Conservation (phyloP, 2,888 invertebrate species). For the Tipula vernalis region DNA sequence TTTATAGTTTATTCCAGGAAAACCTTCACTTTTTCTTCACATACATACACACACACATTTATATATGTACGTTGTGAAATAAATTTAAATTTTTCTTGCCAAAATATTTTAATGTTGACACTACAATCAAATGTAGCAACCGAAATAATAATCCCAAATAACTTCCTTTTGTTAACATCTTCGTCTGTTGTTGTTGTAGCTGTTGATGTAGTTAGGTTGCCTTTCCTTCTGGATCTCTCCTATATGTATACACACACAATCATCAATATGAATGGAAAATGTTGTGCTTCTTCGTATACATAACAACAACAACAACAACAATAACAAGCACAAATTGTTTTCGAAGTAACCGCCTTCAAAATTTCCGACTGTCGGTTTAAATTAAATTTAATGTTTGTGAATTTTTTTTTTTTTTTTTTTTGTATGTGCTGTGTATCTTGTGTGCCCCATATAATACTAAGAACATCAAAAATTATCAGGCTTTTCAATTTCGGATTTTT, state of each 20-base stretch:
- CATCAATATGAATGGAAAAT: not conserved
- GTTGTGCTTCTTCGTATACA: not conserved
- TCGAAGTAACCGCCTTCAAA: not conserved
- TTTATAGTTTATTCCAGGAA: not conserved
- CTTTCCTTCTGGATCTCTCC: not conserved
- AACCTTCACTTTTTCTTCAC: not conserved
- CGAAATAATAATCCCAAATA: not conserved
- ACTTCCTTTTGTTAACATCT: not conserved
- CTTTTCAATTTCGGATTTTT: not conserved
- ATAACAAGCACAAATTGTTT: not conserved
- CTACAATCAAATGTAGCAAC: not conserved
- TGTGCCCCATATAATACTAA: not conserved
- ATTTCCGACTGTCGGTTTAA: slow-evolving; percentile 4
- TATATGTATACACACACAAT: not conserved
- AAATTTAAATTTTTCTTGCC: not conserved
- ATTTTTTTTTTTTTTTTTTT: not conserved
- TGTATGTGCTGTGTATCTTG: not conserved
- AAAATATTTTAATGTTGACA: not conserved
- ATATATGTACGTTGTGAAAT: not conserved
- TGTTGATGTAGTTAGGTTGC: not conserved
- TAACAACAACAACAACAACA: not conserved
- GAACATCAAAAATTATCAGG: not conserved
- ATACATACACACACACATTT: not conserved
- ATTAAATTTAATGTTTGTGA: not conserved
- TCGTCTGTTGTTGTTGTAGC: not conserved